Base-by-base conservation (phyloP, 2,113 vertebrate species). In the Cyphomyrus discorhynchus region DNA sequence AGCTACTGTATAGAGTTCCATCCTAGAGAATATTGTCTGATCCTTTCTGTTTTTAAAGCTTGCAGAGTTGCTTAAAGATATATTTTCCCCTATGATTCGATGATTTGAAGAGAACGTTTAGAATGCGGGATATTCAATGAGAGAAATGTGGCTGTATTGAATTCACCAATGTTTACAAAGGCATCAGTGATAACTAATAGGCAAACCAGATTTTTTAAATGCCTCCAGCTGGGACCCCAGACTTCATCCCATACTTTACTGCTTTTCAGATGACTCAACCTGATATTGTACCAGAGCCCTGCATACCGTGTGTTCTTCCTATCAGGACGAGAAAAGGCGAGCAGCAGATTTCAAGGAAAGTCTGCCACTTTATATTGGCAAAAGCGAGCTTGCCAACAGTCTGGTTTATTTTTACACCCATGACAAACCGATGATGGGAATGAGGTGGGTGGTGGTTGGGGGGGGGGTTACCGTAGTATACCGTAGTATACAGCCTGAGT, bases 321-420 rank as follows among this genome's bases (percentile, higher is more conserved):
- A n/a, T 24, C 9, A 58, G 53, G 45, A 87, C 1, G 9, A 31
- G 56, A 24, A 46, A 88, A 15, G 19, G 35, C 8, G 21, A 62
- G 19, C 21, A 50, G 56, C 35, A 88, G 56, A 88, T 27, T 58
- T 89, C 77, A 17, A 89, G 45, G 6, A 83, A 52, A 56, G 74
- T 47, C 74, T 47, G 50, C 31, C 35, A 74, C 49, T 49, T 82
- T 24, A 39, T 50, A 5, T 9, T 83, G 31, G 35, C 88, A 82
- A 89, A 89, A 24, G 35, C 27, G 31, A 83, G 74, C 46, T 50
- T 66, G 35, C 74, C 17, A 89, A 53, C n/a, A 80, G 70, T 89
- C 88, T 52, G 66, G 88, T 89, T 35, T 89, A 82, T 82, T 89
- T 89, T 83, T 89, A 83, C 49, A 39, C 50, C 19, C 9, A 11